phyloP scores from a whole-genome alignment of 2,888 invertebrate species.

The Epirrhoe alternata region DNA sequence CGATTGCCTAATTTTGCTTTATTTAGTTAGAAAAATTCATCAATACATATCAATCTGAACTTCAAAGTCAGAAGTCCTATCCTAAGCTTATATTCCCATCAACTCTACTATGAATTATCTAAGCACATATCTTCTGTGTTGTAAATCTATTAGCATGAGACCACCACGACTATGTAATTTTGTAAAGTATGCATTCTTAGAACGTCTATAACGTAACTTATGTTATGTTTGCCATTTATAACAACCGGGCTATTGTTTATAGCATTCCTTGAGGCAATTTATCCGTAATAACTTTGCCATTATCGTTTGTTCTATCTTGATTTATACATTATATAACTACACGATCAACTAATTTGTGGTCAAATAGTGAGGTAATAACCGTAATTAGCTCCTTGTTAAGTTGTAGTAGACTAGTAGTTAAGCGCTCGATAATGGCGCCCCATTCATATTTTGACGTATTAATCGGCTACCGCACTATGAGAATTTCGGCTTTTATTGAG shows the following conservation, averaged over 20 bases:
- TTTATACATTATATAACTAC: neutral
- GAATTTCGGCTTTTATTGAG: neutral
- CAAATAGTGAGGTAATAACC: constrained; percentile 49
- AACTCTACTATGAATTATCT: neutral
- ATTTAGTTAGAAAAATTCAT: neutral
- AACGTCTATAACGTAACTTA: constrained; percentile 29
- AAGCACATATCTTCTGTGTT: neutral
- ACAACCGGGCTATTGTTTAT: constrained; percentile 47
- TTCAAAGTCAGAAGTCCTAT: neutral
- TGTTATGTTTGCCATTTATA: constrained; percentile 30
- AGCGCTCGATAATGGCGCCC: constrained; percentile 9
- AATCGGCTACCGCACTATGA: constrained; percentile 3
- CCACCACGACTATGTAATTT: constrained; percentile 26
- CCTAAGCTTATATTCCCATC: neutral
- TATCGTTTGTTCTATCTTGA: constrained; percentile 16
- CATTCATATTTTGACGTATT: constrained; percentile 13
- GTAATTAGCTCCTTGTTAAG: constrained; percentile 57
- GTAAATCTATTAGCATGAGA: constrained; percentile 17
- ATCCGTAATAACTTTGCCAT: constrained; percentile 5
- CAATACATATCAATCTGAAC: neutral
- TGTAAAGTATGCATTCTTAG: constrained; percentile 29
- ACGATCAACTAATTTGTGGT: constrained; percentile 3
- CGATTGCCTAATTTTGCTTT: neutral
- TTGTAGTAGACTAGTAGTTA: constrained; percentile 24
- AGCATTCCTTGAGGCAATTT: constrained; percentile 22